These are phyloP conservation scores for Pangasianodon hypophthalmus DNA, from an alignment of 2,113 vertebrate genomes.

Conservation along the genomic window DNA sequence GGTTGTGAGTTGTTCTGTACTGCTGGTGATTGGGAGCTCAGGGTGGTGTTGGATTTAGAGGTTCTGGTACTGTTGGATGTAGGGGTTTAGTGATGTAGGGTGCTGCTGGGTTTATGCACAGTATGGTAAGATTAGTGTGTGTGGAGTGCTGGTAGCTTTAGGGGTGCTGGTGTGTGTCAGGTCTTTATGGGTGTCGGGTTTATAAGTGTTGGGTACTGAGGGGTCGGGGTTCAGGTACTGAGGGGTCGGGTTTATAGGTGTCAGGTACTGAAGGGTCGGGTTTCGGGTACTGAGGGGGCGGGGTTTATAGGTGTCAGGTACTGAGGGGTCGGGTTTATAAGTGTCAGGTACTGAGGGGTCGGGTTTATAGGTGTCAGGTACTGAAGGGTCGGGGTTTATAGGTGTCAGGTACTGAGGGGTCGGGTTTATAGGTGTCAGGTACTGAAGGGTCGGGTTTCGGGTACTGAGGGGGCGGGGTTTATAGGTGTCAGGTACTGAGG, in stretches of 20 bases:
- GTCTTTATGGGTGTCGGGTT: neutral
- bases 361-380: neutral
- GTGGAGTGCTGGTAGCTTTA: neutral
- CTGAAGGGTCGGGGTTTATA: too few relatives aligned
- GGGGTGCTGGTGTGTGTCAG: neutral
- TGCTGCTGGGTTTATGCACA: neutral
- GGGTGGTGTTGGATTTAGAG: neutral
- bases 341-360: neutral
- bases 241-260: neutral
- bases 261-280: neutral
- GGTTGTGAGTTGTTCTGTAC: neutral
- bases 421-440: rapidly evolving
- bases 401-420: neutral
- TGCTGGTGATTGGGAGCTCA: neutral
- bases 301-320: too few relatives aligned
- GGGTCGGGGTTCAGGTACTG: neutral
- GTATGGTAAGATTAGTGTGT: neutral
- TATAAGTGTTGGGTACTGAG: too few relatives aligned
- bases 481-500: too few relatives aligned
- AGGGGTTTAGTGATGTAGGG: neutral
- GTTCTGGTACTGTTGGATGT: neutral
- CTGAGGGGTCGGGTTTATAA: neutral
- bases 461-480: too few relatives aligned
- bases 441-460: neutral
- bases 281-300: neutral